Evolutionary conservation across 2,797 vertebrate genomes (phyloP).

Genomic region (Pantherophis alleghaniensis): DNA sequence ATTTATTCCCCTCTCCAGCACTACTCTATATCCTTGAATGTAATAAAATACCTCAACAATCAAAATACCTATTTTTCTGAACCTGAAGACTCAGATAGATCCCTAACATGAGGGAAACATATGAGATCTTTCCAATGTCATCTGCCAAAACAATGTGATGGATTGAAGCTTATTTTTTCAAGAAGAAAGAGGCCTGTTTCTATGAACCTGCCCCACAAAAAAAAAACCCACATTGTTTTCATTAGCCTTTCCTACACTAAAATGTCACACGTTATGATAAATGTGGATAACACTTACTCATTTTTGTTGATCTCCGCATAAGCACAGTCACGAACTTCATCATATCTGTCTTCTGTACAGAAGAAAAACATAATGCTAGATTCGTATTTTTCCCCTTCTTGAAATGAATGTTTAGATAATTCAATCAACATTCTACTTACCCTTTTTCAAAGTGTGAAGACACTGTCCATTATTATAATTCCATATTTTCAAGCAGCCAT

Average conservation of each 20-base stretch:
- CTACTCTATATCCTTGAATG: neutral
- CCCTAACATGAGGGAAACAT: neutral
- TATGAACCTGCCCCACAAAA: neutral
- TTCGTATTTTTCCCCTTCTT: neutral
- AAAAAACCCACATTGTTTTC: neutral
- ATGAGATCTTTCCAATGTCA: neutral
- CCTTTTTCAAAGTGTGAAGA: conserved; percentile 71
- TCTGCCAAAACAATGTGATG: neutral
- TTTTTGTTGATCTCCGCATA: conserved; percentile 76
- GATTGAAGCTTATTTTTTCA: neutral
- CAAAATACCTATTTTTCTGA: neutral
- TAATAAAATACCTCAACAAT: neutral
- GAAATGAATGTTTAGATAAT: neutral
- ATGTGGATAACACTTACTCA: conserved; percentile 68
- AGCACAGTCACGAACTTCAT: conserved; percentile 75
- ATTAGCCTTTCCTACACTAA: conserved; percentile 10
- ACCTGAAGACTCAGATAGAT: neutral
- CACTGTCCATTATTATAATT: conserved; percentile 74
- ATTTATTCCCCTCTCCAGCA: neutral
- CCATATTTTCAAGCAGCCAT: conserved; percentile 75
- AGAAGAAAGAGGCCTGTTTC: neutral
- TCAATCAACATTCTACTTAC: conserved; percentile 61
- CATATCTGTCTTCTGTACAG: conserved; percentile 63
- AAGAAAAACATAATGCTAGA: conserved; percentile 21
- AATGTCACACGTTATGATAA: conserved; percentile 21